Evolutionary conservation across 2,113 vertebrate genomes (phyloP).

Genomic region (Thunnus maccoyii): DNA sequence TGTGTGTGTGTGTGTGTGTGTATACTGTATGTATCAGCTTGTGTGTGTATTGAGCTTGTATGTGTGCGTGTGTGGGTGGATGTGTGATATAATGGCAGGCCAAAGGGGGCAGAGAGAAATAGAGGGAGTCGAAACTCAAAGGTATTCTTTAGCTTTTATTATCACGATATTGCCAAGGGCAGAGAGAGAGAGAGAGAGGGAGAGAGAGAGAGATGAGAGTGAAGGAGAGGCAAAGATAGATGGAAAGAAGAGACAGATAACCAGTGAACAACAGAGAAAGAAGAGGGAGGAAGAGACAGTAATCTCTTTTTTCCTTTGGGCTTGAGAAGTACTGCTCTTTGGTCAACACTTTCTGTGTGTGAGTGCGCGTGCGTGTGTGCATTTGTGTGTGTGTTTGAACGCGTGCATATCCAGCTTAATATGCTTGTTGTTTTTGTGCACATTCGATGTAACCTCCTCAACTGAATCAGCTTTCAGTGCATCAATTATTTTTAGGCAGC

Average conservation of each 20-base stretch:
- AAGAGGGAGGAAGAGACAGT: slow-evolving; percentile 38
- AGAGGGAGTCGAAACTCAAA: slow-evolving; percentile 76
- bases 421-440: slow-evolving; percentile 3
- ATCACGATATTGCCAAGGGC: slow-evolving; percentile 73
- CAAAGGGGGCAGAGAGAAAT: slow-evolving; percentile 77
- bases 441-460: slow-evolving; percentile 1
- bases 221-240: slow-evolving; percentile 43
- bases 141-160: slow-evolving; percentile 83
- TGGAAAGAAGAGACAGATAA: slow-evolving; percentile 57
- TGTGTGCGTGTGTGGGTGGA: slow-evolving; percentile 25
- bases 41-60: slow-evolving; percentile 29
- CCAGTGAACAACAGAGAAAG: slow-evolving; percentile 63
- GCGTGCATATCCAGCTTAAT: background rate
- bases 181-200: slow-evolving; percentile 33
- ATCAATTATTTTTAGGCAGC: background rate
- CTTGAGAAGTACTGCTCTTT: slow-evolving; percentile 47
- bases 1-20: slow-evolving; percentile 42
- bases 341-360: background rate
- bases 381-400: background rate
- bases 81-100: slow-evolving; percentile 77
- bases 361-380: slow-evolving; percentile 1
- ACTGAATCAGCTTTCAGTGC: slow-evolving; percentile 2
- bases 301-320: slow-evolving; percentile 57
- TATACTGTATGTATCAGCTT: slow-evolving; percentile 42
- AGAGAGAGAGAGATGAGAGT: background rate